phyloP scores from a whole-genome alignment of 2,113 vertebrate species.

The Psittacula cyanocephala region DNA sequence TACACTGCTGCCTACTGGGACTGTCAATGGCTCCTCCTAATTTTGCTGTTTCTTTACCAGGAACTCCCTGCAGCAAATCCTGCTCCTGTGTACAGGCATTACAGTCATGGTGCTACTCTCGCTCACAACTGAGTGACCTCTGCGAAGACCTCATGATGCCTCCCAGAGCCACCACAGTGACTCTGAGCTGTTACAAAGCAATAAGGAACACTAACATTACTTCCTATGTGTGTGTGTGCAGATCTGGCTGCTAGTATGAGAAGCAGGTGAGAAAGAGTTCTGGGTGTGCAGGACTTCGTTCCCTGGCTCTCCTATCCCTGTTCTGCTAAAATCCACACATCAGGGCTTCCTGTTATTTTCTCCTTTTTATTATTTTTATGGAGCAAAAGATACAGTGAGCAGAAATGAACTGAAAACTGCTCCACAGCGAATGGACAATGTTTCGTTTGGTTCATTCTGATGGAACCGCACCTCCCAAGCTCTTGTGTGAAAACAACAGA shows the following conservation, averaged over 20 bases:
- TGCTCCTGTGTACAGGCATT: constrained; percentile 88
- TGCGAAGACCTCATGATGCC: constrained; percentile 12
- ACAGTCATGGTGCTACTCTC: constrained; percentile 90
- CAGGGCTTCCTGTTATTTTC: background rate
- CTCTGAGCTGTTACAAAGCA: constrained; percentile 64
- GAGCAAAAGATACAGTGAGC: constrained; percentile 23
- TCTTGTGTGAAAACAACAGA: background rate
- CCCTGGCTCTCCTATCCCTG: constrained; percentile 49
- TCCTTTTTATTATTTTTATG: background rate
- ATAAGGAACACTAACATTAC: constrained; percentile 64
- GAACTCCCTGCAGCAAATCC: constrained; percentile 87
- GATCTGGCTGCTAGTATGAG: constrained; percentile 55
- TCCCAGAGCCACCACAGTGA: constrained; percentile 42
- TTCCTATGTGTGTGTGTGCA: constrained; percentile 6
- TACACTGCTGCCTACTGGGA: background rate
- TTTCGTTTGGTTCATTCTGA: background rate
- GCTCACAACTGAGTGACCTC: constrained; percentile 76
- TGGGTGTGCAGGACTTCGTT: constrained; percentile 37
- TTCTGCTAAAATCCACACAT: constrained; percentile 53
- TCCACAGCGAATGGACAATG: background rate
- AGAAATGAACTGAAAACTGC: constrained; percentile 5
- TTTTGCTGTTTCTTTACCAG: constrained; percentile 69
- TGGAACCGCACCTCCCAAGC: constrained; percentile 1
- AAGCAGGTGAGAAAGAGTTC: constrained; percentile 49
- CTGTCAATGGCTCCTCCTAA: background rate